These are phyloP conservation scores for Dryas iulia DNA, from an alignment of 1,140 invertebrate genomes.

Conservation along the genomic window DNA sequence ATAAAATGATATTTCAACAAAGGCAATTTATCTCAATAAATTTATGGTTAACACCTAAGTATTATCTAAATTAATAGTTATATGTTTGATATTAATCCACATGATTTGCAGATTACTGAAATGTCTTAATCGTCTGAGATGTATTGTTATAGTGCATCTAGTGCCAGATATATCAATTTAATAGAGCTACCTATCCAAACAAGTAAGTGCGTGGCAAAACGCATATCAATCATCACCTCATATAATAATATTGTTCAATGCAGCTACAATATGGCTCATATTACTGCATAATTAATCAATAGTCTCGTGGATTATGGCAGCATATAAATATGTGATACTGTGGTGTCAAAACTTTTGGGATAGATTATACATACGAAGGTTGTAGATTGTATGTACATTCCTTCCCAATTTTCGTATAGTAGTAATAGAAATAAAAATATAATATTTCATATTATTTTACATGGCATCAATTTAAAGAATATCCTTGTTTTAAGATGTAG, in stretches of 20 bases:
- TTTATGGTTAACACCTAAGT: neutral
- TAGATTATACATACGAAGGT: neutral
- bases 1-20: no score
- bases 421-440: no score
- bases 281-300: slow-evolving; percentile 2
- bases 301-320: neutral
- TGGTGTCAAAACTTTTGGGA: no score
- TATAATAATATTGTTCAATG: neutral
- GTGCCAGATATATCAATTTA: neutral
- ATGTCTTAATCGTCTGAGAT: neutral
- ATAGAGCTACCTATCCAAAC: neutral
- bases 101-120: neutral
- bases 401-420: no score
- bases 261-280: neutral
- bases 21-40: neutral
- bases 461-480: no score
- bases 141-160: neutral
- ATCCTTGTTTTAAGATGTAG: neutral
- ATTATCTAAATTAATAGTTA: neutral
- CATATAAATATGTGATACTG: neutral
- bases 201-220: neutral
- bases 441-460: no score
- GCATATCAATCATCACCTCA: neutral
- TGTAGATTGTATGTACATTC: neutral
- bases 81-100: neutral